Conservation (phyloP, 2,113 vertebrate species). For the Nipponia nippon region DNA sequence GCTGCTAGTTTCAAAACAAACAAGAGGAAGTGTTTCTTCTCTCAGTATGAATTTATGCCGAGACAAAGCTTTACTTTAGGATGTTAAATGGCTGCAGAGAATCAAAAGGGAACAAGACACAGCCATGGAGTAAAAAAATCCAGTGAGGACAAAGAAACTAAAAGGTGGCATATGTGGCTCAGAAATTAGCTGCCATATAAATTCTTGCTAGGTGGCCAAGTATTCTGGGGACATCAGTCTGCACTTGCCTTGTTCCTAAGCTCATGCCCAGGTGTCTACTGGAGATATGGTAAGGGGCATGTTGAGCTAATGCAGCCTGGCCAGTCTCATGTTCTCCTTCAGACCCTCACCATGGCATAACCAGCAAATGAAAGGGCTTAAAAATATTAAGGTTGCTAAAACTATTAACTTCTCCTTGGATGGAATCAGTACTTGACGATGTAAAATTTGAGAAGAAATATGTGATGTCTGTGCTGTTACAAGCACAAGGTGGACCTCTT, state of each 20-base stretch:
- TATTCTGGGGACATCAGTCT: background rate
- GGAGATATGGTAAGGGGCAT: background rate
- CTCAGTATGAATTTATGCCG: background rate
- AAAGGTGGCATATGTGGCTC: rapidly evolving
- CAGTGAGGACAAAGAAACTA: background rate
- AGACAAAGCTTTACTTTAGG: background rate
- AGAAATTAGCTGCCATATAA: background rate
- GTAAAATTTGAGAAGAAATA: background rate
- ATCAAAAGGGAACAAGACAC: background rate
- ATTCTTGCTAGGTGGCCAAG: background rate
- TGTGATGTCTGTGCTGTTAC: background rate
- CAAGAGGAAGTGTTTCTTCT: background rate
- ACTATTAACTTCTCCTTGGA: background rate
- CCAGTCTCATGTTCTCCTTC: background rate
- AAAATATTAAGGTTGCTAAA: background rate
- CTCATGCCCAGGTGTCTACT: rapidly evolving
- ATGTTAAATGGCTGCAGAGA: background rate
- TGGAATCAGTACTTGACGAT: background rate
- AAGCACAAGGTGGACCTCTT: background rate
- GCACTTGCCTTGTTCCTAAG: background rate
- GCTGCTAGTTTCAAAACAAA: background rate
- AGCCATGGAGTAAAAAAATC: background rate
- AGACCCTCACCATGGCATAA: rapidly evolving
- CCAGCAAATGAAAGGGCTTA: background rate
- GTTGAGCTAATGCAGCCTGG: background rate